phyloP scores from a whole-genome alignment of 2,888 invertebrate genomes.

The Calameuta idolon region DNA sequence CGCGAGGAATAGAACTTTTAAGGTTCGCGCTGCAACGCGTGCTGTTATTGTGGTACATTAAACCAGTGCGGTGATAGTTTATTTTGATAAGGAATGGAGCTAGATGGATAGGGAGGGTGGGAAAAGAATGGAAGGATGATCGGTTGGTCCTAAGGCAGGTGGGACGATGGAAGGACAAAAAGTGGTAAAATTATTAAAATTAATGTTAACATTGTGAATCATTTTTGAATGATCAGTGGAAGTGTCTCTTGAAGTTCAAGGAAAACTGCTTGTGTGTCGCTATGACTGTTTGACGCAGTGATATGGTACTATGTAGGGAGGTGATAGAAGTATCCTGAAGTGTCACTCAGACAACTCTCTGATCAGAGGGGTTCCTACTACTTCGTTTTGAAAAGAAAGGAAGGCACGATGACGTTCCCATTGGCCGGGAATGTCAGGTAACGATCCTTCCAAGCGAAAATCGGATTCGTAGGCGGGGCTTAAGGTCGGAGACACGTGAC shows the following conservation, averaged over 20 bases:
- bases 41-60: not conserved
- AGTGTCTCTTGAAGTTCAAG: not conserved
- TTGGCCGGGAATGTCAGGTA: constrained; percentile 18
- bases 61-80: not conserved
- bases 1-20: constrained; percentile 38
- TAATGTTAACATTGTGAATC: not conserved
- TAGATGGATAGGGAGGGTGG: not conserved
- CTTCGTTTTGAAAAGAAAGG: not conserved
- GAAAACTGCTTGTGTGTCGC: not conserved
- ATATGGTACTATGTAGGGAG: not conserved
- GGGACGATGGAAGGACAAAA: not conserved
- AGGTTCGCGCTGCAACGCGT: constrained; percentile 29
- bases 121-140: not conserved
- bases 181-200: not conserved
- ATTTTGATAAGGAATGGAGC: not conserved
- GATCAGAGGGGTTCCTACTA: not conserved
- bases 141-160: not conserved
- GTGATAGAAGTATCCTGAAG: not conserved
- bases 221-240: not conserved
- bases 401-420: not conserved
- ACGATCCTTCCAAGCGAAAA: constrained; percentile 44
- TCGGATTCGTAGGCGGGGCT: constrained; percentile 61
- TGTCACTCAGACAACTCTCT: not conserved
- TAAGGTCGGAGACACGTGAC: constrained; percentile 65
- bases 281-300: not conserved